phyloP scores from a whole-genome alignment of 2,113 vertebrate species.

The Cnemophilus loriae region DNA sequence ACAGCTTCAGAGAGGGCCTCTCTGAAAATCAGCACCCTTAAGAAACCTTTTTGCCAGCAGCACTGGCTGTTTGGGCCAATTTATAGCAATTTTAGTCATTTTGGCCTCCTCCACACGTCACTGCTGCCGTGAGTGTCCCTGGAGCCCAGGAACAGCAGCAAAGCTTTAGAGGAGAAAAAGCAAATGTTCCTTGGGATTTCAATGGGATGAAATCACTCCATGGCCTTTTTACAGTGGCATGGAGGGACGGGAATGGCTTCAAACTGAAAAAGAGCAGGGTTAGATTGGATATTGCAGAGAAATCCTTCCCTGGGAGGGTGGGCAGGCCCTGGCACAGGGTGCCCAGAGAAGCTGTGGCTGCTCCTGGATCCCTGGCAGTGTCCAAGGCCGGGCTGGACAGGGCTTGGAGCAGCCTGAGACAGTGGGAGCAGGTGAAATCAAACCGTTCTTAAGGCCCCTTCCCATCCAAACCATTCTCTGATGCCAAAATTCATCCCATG shows the following conservation, averaged over 20 bases:
- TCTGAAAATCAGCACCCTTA: neutral
- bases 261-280: neutral
- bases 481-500: neutral
- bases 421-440: neutral
- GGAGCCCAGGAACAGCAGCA: neutral
- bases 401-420: neutral
- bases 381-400: neutral
- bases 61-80: neutral
- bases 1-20: neutral
- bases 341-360: neutral
- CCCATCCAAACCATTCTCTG: neutral
- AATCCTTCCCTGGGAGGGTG: neutral
- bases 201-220: neutral
- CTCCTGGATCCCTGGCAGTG: neutral
- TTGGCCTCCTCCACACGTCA: neutral
- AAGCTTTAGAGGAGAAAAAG: neutral
- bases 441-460: neutral
- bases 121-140: neutral
- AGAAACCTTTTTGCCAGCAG: neutral
- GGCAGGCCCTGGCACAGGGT: neutral
- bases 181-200: neutral
- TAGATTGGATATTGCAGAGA: no score
- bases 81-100: neutral
- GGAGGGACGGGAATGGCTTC: rapidly evolving
- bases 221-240: neutral